Conservation (phyloP, 2,797 vertebrate genomes). For the Pogonophryne albipinna region DNA sequence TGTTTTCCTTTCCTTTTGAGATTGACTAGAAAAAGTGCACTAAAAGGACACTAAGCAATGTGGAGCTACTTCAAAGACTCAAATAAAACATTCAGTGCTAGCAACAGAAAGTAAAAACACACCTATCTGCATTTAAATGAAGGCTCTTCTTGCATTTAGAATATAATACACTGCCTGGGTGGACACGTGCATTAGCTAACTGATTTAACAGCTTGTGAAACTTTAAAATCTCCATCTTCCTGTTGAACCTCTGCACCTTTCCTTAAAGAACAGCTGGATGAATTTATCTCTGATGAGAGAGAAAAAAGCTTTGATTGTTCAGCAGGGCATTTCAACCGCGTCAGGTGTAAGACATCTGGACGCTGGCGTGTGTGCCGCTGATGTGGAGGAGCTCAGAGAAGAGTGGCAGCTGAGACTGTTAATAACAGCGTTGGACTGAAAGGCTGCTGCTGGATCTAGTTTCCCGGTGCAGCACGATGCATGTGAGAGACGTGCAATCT, state of each 20-base stretch:
- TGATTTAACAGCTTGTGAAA: constrained; percentile 34
- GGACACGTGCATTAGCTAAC: constrained; percentile 25
- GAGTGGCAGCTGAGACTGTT: constrained; percentile 29
- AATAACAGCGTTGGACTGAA: constrained; percentile 38
- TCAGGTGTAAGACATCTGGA: constrained; percentile 60
- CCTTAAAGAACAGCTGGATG: constrained; percentile 40
- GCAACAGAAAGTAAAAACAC: neutral
- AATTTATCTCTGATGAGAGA: constrained; percentile 17
- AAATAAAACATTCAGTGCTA: constrained; percentile 14
- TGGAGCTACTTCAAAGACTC: constrained; percentile 22
- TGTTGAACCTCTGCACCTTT: constrained; percentile 14
- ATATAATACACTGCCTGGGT: constrained; percentile 26
- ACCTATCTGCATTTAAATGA: constrained; percentile 17
- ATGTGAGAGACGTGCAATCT: constrained; percentile 24
- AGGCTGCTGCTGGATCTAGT: constrained; percentile 5
- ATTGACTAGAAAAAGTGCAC: constrained; percentile 20
- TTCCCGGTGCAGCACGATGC: constrained; percentile 25
- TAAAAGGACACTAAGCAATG: constrained; percentile 3
- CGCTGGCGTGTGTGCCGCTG: constrained; percentile 6
- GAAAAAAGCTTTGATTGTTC: constrained; percentile 6
- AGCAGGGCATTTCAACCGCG: neutral
- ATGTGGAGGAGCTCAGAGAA: constrained; percentile 17
- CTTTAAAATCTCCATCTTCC: constrained; percentile 11
- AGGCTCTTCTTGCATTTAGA: constrained; percentile 2
- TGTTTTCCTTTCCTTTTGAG: constrained; percentile 28